Percentiles rank a stretch among this genome's conserved stretches.
These are phyloP conservation scores for Ondatra zibethicus DNA, from an alignment of 2,113 vertebrate species.

Conservation along the genomic window DNA sequence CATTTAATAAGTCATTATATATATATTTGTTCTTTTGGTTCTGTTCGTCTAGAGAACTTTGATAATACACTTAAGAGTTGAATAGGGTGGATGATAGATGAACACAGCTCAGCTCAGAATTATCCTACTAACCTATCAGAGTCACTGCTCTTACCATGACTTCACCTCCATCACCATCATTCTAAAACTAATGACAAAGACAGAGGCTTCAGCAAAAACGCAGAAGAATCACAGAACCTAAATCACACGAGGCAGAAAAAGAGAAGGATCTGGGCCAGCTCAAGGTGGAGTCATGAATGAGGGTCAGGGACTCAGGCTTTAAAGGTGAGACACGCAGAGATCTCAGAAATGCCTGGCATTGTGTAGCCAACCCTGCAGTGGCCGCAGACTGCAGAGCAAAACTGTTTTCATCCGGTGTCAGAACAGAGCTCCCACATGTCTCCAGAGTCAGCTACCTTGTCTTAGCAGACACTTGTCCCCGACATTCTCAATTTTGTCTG, in stretches of 20 bases:
- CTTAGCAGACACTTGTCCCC: neutral
- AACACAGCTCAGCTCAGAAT: neutral
- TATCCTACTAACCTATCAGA: too few relatives aligned
- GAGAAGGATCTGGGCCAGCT: neutral
- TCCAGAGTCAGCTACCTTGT: neutral
- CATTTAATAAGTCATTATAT: neutral
- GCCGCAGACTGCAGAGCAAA: too few relatives aligned
- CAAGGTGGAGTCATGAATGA: too few relatives aligned
- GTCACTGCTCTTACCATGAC: accelerated
- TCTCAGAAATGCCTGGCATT: accelerated
- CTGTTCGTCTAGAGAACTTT: neutral
- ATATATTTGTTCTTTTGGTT: neutral
- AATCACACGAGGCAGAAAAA: neutral
- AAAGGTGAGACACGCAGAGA: accelerated
- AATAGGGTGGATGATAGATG: neutral
- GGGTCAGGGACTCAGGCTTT: neutral
- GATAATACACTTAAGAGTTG: neutral
- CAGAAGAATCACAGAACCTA: accelerated
- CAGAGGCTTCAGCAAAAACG: accelerated
- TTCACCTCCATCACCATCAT: neutral
- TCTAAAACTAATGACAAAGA: neutral
- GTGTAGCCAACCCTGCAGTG: accelerated
- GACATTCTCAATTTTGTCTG: neutral
- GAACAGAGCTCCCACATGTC: neutral
- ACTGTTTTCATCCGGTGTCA: neutral